Percentiles rank a stretch among this genome's conserved stretches.
Conservation (phyloP, 2,113 vertebrate species). For the Microcebus murinus region DNA sequence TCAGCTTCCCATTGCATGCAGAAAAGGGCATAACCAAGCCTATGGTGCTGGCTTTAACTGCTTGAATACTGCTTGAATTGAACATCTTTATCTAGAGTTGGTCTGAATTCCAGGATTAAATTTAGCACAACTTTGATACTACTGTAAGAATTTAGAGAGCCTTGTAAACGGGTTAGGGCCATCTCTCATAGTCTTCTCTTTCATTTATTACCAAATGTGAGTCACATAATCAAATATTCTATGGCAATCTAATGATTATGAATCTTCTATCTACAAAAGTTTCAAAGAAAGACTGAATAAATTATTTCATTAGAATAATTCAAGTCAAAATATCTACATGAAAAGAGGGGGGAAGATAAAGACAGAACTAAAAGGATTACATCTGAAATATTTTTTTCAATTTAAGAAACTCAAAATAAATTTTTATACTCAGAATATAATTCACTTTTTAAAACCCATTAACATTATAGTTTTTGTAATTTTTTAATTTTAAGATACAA, state of each 20-base stretch:
- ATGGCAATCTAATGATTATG: neutral
- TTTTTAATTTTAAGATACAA: slow-evolving; percentile 41
- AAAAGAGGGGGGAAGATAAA: neutral
- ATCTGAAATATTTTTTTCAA: slow-evolving; percentile 16
- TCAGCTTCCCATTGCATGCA: neutral
- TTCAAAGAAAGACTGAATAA: neutral
- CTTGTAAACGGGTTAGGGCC: neutral
- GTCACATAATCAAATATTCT: neutral
- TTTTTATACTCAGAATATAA: neutral
- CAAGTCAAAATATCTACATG: neutral
- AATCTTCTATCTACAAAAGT: neutral
- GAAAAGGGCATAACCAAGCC: neutral
- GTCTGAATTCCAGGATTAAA: neutral
- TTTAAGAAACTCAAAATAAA: slow-evolving; percentile 27
- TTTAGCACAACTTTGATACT: neutral
- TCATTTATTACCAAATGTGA: slow-evolving; percentile 20
- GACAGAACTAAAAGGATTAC: neutral
- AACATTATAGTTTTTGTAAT: neutral
- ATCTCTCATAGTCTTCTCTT: neutral
- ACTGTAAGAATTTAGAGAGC: neutral
- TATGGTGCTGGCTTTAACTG: neutral
- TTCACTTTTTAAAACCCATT: neutral
- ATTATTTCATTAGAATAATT: slow-evolving; percentile 8
- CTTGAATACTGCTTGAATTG: neutral
- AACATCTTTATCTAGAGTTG: neutral